Base-by-base conservation (phyloP, 2,797 vertebrate genomes). In the Silurus lanzhouensis region DNA sequence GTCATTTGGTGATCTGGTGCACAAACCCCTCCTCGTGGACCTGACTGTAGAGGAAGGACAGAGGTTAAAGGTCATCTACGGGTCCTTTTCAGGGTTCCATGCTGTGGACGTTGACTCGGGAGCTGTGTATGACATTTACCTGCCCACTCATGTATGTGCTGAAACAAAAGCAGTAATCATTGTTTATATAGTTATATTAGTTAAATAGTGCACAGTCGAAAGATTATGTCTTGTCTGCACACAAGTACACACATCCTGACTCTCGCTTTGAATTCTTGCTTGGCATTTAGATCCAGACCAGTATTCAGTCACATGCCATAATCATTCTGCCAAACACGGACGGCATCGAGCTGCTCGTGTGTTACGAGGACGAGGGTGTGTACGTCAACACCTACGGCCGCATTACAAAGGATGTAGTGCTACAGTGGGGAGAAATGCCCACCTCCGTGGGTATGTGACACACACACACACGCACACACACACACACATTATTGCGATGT, bases 341-440 rank as follows among this genome's bases (percentile, higher is more conserved):
- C 25, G 97, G 97, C 22, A 97, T 97, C 91, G 96, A 97, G 90
- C 94, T 97, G 12, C 92, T 97, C 87, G 96, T 97, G 88, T 97
- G 97, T 89, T 97, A 97, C 0, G 97, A 97, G 90, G 97, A 97
- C 85, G 97, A 97, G 92, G 97, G 97, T 46, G 97, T 97, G 83
- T 97, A 97, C 0, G 97, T 97, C 85, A 97, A 97, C 91, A 97
- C 97, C 0, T 97, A 97, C 0, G 96, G 96, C 57, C 95, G 97
- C 89, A 97, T 97, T 93, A 97, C 97, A 76, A 96, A 96, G 92
- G 94, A 96, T 46, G 96, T 99, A 90, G 98, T 99, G 92, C 95
- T 99, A 84, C 98, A 99, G 93, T 99, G 98, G 98, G 98, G 98
- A 84, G 98, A 99, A 95, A 99, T 99, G 98, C 98, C 98, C 22